Evolutionary conservation across 1,140 invertebrate species (phyloP).

Genomic region (Zaprionus inermis): DNA sequence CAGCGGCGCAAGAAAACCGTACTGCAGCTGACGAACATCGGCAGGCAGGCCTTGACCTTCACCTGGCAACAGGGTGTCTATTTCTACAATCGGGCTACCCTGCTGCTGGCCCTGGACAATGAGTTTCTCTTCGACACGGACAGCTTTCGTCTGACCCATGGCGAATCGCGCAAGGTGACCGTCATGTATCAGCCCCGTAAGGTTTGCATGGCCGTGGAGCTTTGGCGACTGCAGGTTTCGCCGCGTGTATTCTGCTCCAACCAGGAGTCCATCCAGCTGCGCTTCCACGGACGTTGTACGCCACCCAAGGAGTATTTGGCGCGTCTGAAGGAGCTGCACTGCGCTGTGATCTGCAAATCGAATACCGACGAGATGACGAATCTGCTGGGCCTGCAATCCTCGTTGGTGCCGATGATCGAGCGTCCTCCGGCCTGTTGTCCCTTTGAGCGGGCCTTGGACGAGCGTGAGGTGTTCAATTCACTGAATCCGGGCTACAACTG

Average conservation of each 20-base stretch:
- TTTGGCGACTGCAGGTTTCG: constrained; percentile 65
- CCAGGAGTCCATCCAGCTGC: constrained; percentile 55
- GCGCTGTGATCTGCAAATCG: constrained; percentile 39
- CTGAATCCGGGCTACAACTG: constrained; percentile 70
- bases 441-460: constrained; percentile 62
- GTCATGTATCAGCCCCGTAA: constrained; percentile 71
- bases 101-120: constrained; percentile 62
- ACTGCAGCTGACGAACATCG: constrained; percentile 61
- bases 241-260: constrained; percentile 61
- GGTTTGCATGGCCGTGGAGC: constrained; percentile 55
- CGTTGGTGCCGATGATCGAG: constrained; percentile 47
- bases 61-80: constrained; percentile 65
- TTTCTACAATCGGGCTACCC: constrained; percentile 55
- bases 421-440: constrained; percentile 59
- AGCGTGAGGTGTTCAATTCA: constrained; percentile 66
- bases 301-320: constrained; percentile 59
- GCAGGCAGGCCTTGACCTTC: constrained; percentile 60
- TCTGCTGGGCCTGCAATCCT: constrained; percentile 41
- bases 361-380: constrained; percentile 41
- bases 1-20: constrained; percentile 38
- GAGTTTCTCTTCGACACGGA: constrained; percentile 67
- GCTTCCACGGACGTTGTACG: constrained; percentile 59
- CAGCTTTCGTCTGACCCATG: constrained; percentile 53
- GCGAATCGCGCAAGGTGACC: constrained; percentile 40
- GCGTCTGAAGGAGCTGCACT: constrained; percentile 45